Base-by-base conservation (phyloP, 1,140 invertebrate genomes). In the Papilio helenus region DNA sequence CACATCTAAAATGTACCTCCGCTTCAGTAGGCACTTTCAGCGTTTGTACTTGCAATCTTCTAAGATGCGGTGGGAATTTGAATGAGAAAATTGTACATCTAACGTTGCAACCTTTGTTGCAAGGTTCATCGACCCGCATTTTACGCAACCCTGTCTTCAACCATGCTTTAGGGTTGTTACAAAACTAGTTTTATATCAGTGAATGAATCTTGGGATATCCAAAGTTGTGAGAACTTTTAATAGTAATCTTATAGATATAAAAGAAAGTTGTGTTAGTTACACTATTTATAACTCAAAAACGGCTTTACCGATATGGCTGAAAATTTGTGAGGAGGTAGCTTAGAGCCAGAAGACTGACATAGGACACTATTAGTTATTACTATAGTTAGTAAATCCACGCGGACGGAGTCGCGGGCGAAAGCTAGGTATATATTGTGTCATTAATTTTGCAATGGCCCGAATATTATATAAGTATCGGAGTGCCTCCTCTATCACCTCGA, bases 21-120 rank as follows among this genome's bases (percentile, higher is more conserved):
- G 61, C 26, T 29, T 55, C 51, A 29, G 61, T 29, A 16, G 23
- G 14, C 14, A 68, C 12, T 68, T 68, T 68, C 61, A 68, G 61
- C 61, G 26, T 29, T 68, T 68, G 61, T 34, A 34, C 26, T 7
- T 68, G 26, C 61, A 68, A 68, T 68, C 61, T 68, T 68, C 26
- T 68, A 68, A 68, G 61, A 68, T 68, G 61, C 26, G 61, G 61
- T 68, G 61, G 26, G 61, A 68, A 68, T 68, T 68, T 68, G 61
- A 68, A 68, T 68, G 61, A 68, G 61, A 68, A 68, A 68, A 68
- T 68, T 68, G 61, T 68, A 68, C 61, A 68, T 68, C 61, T 68
- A 29, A 68, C 61, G 61, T 23, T 68, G 61, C 61, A 68, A 68
- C 61, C 61, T 68, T 68, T 68, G 58, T 61, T 61, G 61, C 14